Percentiles rank a stretch among this genome's conserved stretches.
phyloP scores from a whole-genome alignment of 2,797 vertebrate species.

The Natrix natrix region DNA sequence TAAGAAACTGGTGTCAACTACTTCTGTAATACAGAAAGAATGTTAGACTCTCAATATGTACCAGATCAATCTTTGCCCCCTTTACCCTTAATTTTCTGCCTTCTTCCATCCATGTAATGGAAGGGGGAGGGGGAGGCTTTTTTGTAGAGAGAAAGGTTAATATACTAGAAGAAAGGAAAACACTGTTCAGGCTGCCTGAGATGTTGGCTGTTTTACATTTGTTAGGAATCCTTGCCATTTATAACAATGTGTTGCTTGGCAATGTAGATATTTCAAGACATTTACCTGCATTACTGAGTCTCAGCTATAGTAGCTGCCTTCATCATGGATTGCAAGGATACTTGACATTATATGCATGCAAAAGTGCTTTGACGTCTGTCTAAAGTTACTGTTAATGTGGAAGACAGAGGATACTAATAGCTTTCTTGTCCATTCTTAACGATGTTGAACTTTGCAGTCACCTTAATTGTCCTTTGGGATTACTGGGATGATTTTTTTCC shows the following conservation, averaged over 20 bases:
- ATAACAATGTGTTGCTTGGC: not conserved
- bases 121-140: not conserved
- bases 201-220: not conserved
- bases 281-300: not conserved
- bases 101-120: not conserved
- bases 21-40: not conserved
- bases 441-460: constrained; percentile 54
- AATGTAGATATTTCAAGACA: not conserved
- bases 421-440: constrained; percentile 55
- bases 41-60: not conserved
- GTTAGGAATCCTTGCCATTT: not conserved
- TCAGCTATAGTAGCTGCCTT: not conserved
- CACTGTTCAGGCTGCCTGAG: not conserved
- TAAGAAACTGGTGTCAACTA: not conserved
- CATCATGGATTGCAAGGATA: not conserved
- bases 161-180: not conserved
- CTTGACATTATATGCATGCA: rapidly evolving
- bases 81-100: constrained; percentile 4
- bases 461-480: constrained; percentile 45
- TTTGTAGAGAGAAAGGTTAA: not conserved
- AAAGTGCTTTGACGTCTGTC: rapidly evolving
- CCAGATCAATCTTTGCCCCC: not conserved
- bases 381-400: constrained; percentile 47
- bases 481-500: constrained; percentile 13
- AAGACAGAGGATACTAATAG: constrained; percentile 30